Evolutionary conservation across 2,888 invertebrate genomes (phyloP).

Genomic region (Melikaiella ostensackeni): DNA sequence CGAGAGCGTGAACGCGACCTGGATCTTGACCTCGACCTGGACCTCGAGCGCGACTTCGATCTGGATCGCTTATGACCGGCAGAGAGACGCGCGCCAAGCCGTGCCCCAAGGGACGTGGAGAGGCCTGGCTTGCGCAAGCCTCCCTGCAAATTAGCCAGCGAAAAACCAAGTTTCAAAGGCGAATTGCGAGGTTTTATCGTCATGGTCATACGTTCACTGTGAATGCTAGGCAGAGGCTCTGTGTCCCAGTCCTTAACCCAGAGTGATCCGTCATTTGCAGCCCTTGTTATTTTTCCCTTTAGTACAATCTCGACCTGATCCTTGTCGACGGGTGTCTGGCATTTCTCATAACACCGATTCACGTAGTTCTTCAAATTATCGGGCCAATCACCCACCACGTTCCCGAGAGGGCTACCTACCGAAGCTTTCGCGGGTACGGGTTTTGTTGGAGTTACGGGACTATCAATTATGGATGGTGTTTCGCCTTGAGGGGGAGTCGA

Average conservation of each 20-base stretch:
- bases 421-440: constrained; percentile 59
- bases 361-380: constrained; percentile 91
- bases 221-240: constrained; percentile 94
- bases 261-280: constrained; percentile 91
- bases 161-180: constrained; percentile 61
- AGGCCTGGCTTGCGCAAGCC: constrained; percentile 77
- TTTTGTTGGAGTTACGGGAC: constrained; percentile 50
- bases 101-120: constrained; percentile 81
- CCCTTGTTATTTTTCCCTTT: constrained; percentile 94
- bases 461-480: constrained; percentile 74
- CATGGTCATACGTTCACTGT: constrained; percentile 86
- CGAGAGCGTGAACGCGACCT: constrained; percentile 74
- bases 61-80: constrained; percentile 67
- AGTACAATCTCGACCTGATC: constrained; percentile 96
- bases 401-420: constrained; percentile 63
- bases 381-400: constrained; percentile 86
- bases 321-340: constrained; percentile 91
- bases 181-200: constrained; percentile 82
- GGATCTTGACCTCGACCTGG: constrained; percentile 71
- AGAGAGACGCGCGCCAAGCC: constrained; percentile 80
- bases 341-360: constrained; percentile 94
- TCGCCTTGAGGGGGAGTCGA: constrained; percentile 80
- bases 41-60: constrained; percentile 57
- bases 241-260: constrained; percentile 96
- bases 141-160: constrained; percentile 55